Evolutionary conservation across 2,888 invertebrate species (phyloP).

Genomic region (Hololepta plana): DNA sequence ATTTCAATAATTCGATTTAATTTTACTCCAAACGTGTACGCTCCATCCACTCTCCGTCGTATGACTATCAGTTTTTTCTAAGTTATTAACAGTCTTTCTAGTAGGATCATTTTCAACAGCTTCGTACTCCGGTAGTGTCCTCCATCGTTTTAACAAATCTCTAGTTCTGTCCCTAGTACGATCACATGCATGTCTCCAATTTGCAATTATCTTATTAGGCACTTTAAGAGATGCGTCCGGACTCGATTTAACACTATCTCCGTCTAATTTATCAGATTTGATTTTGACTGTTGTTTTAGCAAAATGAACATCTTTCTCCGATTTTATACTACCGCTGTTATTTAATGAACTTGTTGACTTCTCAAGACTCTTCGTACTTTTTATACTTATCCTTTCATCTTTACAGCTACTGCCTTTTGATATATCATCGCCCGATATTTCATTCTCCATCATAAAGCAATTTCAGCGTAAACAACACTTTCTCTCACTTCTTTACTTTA

Average conservation of each 20-base stretch:
- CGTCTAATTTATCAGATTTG: slow-evolving; percentile 12
- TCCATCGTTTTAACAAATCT: slow-evolving; percentile 51
- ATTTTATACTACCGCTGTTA: slow-evolving; percentile 22
- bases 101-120: slow-evolving; percentile 24
- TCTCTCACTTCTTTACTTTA: no score
- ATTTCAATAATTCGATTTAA: slow-evolving; percentile 1
- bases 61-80: slow-evolving; percentile 22
- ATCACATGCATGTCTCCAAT: slow-evolving; percentile 60
- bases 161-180: slow-evolving; percentile 57
- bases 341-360: slow-evolving; percentile 17
- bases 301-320: slow-evolving; percentile 25
- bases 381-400: slow-evolving; percentile 21
- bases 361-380: slow-evolving; percentile 23
- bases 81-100: slow-evolving; percentile 26
- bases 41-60: slow-evolving; percentile 48
- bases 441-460: slow-evolving; percentile 20
- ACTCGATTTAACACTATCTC: slow-evolving; percentile 12
- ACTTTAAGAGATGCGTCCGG: slow-evolving; percentile 35
- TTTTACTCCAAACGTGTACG: slow-evolving; percentile 60
- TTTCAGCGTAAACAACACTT: no score
- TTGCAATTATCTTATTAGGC: slow-evolving; percentile 51
- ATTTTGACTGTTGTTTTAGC: slow-evolving; percentile 15
- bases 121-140: slow-evolving; percentile 42
- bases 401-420: slow-evolving; percentile 21
- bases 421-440: slow-evolving; percentile 15